These are phyloP conservation scores for Calephelis nemesis DNA, from an alignment of 1,140 invertebrate genomes.

Conservation along the genomic window DNA sequence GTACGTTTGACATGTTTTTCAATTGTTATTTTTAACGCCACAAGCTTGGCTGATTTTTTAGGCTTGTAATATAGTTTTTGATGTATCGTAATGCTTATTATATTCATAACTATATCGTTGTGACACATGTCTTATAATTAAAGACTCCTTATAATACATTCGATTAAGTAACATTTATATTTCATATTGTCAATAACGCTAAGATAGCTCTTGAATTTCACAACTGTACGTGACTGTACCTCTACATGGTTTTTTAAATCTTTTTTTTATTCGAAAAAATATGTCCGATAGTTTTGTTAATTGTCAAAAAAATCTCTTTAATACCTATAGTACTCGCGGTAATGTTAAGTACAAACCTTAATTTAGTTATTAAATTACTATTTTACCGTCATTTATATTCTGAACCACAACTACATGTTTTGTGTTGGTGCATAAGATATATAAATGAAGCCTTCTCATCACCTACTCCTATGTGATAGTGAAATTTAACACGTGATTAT, in stretches of 20 bases:
- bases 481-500: constrained; percentile 76
- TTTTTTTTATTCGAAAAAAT: neutral
- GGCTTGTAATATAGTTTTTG: neutral
- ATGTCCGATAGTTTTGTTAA: neutral
- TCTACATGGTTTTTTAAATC: neutral
- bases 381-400: constrained; percentile 40
- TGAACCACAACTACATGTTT: constrained; percentile 65
- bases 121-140: constrained; percentile 9
- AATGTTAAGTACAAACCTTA: constrained; percentile 40
- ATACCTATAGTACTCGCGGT: constrained; percentile 1
- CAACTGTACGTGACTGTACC: neutral
- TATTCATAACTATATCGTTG: constrained; percentile 15
- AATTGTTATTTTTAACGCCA: too few relatives aligned
- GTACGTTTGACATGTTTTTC: too few relatives aligned
- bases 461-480: constrained; percentile 60
- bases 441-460: constrained; percentile 34
- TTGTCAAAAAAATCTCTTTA: constrained; percentile 3
- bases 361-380: constrained; percentile 24
- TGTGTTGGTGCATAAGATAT: constrained; percentile 58
- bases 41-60: neutral
- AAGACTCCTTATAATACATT: constrained; percentile 6
- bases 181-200: constrained; percentile 8
- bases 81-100: neutral
- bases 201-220: constrained; percentile 6
- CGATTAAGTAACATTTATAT: constrained; percentile 12